Conservation (phyloP, 53 echinoderm and acorn worm species). For the Zoroaster sp. region DNA sequence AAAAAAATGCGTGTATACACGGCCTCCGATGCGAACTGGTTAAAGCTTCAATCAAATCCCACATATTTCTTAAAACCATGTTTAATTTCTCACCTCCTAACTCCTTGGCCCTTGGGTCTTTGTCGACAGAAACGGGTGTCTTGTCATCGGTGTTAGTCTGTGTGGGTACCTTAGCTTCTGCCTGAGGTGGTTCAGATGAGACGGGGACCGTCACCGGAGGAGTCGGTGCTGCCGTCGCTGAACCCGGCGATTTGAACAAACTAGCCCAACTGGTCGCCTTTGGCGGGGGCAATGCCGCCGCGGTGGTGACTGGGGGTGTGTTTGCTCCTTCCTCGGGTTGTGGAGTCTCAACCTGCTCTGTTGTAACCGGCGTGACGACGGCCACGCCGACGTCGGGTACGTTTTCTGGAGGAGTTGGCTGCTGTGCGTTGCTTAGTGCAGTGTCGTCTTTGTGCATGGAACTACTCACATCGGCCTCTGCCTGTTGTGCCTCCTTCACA, state of each 20-base stretch:
- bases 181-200: constrained; percentile 20
- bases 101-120: constrained; percentile 79
- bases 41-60: no score
- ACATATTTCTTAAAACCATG: no score
- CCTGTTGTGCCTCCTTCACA: neutral
- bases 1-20: no score
- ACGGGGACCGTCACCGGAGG: constrained; percentile 22
- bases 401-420: neutral
- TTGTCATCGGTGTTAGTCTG: constrained; percentile 42
- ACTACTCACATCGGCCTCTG: neutral
- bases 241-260: constrained; percentile 67
- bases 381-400: neutral
- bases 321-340: constrained; percentile 9
- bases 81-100: constrained; percentile 75
- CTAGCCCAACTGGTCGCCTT: constrained; percentile 85
- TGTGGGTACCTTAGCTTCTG: neutral
- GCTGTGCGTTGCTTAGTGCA: neutral
- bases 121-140: constrained; percentile 70
- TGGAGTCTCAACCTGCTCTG: neutral
- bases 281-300: constrained; percentile 30
- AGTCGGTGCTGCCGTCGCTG: neutral
- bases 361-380: neutral
- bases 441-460: neutral
- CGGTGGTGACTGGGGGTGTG: neutral
- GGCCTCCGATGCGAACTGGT: no score